Percentiles rank a stretch among this genome's conserved stretches.
phyloP scores from a whole-genome alignment of 1,140 invertebrate species.

The Littorina saxatilis region DNA sequence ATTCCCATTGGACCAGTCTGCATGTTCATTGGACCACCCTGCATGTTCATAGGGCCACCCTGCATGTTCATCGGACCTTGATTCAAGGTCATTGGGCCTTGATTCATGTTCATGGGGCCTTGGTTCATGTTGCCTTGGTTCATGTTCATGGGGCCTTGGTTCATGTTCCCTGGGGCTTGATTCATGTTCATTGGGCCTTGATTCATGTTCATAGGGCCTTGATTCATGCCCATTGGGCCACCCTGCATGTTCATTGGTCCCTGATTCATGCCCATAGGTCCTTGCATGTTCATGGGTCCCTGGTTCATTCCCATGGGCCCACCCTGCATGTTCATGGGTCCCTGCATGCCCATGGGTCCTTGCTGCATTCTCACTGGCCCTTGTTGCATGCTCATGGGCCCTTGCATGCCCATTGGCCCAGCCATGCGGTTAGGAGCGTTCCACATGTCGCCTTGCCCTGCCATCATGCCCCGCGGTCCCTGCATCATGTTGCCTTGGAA shows the following conservation, averaged over 20 bases:
- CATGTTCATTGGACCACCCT: constrained; percentile 16
- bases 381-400: constrained; percentile 34
- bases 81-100: constrained; percentile 31
- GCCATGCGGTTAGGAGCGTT: constrained; percentile 1
- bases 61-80: constrained; percentile 35
- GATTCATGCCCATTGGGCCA: constrained; percentile 35
- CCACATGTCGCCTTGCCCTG: constrained; percentile 25
- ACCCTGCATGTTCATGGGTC: constrained; percentile 35
- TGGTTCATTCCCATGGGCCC: constrained; percentile 39
- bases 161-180: constrained; percentile 23
- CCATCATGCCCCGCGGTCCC: constrained; percentile 27
- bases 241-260: constrained; percentile 32
- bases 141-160: constrained; percentile 17
- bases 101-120: constrained; percentile 37
- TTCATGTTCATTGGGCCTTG: constrained; percentile 32
- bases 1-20: constrained; percentile 33
- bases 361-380: constrained; percentile 35
- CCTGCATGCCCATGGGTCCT: constrained; percentile 38
- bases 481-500: constrained; percentile 32
- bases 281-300: constrained; percentile 20
- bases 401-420: constrained; percentile 37
- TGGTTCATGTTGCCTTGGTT: constrained; percentile 23
- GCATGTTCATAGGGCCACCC: constrained; percentile 16
- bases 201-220: constrained; percentile 11
- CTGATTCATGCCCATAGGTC: constrained; percentile 31